Evolutionary conservation across 64 coral and sea anemone species (phyloP).

Genomic region (Actinia tenebrosa): DNA sequence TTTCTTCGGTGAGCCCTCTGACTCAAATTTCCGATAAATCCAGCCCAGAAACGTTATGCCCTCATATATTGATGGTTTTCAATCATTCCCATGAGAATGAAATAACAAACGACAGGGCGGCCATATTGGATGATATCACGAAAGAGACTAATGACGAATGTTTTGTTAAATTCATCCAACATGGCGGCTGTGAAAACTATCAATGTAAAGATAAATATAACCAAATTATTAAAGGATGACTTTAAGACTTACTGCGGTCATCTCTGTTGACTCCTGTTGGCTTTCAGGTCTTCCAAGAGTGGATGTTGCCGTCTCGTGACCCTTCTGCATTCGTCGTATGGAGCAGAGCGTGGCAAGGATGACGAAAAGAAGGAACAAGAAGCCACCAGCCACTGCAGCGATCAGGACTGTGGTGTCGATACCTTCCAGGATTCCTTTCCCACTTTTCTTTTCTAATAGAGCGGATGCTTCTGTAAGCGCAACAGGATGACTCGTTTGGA

Average conservation of each 20-base stretch:
- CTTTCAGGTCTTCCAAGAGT: conserved; percentile 61
- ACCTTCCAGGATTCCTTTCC: conserved; percentile 18
- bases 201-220: too few relatives aligned
- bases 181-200: too few relatives aligned
- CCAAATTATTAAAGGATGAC: background rate
- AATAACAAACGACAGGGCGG: too few relatives aligned
- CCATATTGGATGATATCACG: too few relatives aligned
- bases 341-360: conserved; percentile 69
- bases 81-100: too few relatives aligned
- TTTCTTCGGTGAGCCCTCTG: too few relatives aligned
- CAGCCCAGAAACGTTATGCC: too few relatives aligned
- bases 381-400: conserved; percentile 70
- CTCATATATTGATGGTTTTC: too few relatives aligned
- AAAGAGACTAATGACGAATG: too few relatives aligned
- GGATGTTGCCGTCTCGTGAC: conserved; percentile 39
- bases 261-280: conserved; percentile 50
- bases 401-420: conserved; percentile 55
- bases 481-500: conserved; percentile 7
- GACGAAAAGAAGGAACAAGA: conserved; percentile 54
- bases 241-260: conserved; percentile 28
- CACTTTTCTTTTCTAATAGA: conserved; percentile 1
- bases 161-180: too few relatives aligned
- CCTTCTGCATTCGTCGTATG: conserved; percentile 78
- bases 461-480: conserved; percentile 47
- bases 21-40: too few relatives aligned